Conservation (phyloP, 2,888 invertebrate species). For the Polylopha cassiicola region DNA sequence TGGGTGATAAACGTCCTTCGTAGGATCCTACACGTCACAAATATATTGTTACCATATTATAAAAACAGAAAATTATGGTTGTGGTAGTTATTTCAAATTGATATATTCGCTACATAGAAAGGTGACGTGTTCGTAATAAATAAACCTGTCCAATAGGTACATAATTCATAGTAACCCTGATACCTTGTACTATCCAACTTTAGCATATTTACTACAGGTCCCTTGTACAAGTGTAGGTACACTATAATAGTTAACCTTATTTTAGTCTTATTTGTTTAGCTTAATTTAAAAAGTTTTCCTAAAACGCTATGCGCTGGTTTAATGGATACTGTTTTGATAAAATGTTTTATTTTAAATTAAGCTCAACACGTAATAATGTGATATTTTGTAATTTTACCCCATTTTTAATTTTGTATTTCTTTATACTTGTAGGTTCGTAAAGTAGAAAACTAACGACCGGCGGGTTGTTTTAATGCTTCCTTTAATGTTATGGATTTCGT, state of each 20-base stretch:
- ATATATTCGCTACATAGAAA: slow-evolving; percentile 61
- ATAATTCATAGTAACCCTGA: slow-evolving; percentile 28
- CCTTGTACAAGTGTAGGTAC: slow-evolving; percentile 29
- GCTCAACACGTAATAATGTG: slow-evolving; percentile 77
- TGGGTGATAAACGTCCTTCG: slow-evolving; percentile 40
- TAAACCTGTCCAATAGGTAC: slow-evolving; percentile 36
- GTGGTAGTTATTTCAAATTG: slow-evolving; percentile 75
- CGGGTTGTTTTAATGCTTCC: slow-evolving; percentile 64
- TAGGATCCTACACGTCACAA: slow-evolving; percentile 40
- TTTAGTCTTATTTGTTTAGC: slow-evolving; percentile 68
- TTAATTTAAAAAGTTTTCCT: slow-evolving; percentile 64
- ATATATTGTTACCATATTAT: slow-evolving; percentile 57
- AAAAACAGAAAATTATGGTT: slow-evolving; percentile 70
- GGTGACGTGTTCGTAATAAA: slow-evolving; percentile 47
- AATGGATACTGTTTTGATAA: slow-evolving; percentile 42
- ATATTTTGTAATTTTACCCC: slow-evolving; percentile 74
- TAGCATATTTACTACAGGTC: slow-evolving; percentile 36
- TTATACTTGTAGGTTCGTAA: slow-evolving; percentile 50
- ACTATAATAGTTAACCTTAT: slow-evolving; percentile 40
- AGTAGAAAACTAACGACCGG: slow-evolving; percentile 42
- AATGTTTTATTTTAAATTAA: slow-evolving; percentile 67
- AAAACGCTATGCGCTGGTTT: no score
- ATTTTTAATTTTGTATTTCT: slow-evolving; percentile 60
- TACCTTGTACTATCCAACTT: slow-evolving; percentile 29
- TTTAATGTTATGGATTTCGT: slow-evolving; percentile 60